phyloP scores from a whole-genome alignment of 2,888 invertebrate genomes.

The Autographa gamma region DNA sequence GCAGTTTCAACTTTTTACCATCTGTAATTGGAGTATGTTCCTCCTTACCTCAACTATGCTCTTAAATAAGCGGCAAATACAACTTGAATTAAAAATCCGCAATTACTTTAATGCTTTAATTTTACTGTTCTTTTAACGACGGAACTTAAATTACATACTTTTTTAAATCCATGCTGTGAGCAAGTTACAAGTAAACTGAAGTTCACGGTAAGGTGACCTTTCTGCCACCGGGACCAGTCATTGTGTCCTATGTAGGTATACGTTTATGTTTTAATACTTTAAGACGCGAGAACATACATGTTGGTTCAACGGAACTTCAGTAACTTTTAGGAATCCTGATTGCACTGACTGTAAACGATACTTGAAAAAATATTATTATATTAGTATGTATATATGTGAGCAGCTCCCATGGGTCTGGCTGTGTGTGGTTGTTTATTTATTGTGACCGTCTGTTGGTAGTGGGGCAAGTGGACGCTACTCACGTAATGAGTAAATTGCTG shows the following conservation, averaged over 20 bases:
- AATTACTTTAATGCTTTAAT: conserved; percentile 10
- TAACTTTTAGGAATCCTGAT: no score
- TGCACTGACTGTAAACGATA: no score
- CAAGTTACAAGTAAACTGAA: neutral
- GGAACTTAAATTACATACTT: neutral
- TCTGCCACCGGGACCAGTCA: conserved; percentile 25
- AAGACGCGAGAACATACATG: no score
- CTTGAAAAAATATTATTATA: no score
- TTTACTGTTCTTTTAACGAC: neutral
- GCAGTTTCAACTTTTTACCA: neutral
- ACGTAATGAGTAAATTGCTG: conserved; percentile 64
- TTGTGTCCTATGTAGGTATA: neutral
- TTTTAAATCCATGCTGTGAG: neutral
- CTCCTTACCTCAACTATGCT: neutral
- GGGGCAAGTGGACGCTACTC: conserved; percentile 25
- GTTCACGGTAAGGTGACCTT: conserved; percentile 42
- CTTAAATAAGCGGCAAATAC: conserved; percentile 2
- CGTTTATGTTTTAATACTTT: no score
- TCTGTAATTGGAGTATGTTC: neutral
- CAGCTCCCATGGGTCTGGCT: no score
- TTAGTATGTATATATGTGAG: no score
- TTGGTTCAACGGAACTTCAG: no score
- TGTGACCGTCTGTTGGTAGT: conserved; percentile 13
- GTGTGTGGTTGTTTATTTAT: neutral
- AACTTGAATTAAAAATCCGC: neutral